These are phyloP conservation scores for Elysia crispata DNA, from an alignment of 2,888 invertebrate genomes.

Conservation along the genomic window DNA sequence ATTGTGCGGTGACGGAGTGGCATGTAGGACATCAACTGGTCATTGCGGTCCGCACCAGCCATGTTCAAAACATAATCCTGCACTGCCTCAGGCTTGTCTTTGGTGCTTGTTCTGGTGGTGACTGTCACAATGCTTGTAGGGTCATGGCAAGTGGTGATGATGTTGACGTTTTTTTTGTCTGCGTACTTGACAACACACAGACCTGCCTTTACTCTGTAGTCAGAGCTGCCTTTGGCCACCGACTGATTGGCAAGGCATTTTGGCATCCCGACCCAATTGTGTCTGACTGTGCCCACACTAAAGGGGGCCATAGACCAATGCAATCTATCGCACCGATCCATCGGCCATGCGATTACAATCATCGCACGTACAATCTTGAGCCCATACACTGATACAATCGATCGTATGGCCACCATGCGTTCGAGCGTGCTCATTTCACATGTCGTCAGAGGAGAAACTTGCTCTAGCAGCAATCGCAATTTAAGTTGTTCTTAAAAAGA, in stretches of 20 bases:
- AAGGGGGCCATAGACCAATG: no score
- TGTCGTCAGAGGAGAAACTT: no score
- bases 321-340: no score
- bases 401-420: no score
- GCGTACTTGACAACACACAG: slow-evolving; percentile 7
- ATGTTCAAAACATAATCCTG: slow-evolving; percentile 38
- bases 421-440: no score
- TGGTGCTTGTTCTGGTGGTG: not conserved
- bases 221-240: not conserved
- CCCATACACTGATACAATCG: no score
- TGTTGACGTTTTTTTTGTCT: slow-evolving; percentile 37
- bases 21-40: slow-evolving; percentile 36
- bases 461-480: no score
- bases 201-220: not conserved
- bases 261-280: slow-evolving; percentile 26
- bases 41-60: slow-evolving; percentile 40
- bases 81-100: slow-evolving; percentile 24
- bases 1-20: slow-evolving; percentile 11
- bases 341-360: no score
- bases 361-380: no score
- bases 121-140: not conserved
- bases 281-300: not conserved
- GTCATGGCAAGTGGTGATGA: slow-evolving; percentile 26
- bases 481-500: no score
- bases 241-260: not conserved